phyloP scores from a whole-genome alignment of 2,797 vertebrate species.

The Setipinna tenuifilis region DNA sequence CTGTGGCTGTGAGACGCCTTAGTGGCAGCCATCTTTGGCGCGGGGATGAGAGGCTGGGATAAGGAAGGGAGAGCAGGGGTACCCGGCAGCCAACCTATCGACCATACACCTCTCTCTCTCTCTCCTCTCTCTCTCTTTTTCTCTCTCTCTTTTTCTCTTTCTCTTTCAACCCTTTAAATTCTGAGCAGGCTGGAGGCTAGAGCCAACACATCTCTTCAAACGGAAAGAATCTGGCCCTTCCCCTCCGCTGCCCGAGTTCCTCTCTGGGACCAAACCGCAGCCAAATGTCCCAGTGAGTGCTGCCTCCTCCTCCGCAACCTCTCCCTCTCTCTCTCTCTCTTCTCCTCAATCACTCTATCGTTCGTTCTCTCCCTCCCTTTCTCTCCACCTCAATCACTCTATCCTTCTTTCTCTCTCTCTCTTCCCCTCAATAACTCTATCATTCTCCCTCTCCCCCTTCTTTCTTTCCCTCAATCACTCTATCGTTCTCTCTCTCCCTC shows the following conservation, averaged over 20 bases:
- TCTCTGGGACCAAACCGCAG: constrained; percentile 29
- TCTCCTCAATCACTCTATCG: not conserved
- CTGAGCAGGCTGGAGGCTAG: not conserved
- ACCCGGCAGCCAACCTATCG: not conserved
- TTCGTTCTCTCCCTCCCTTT: not conserved
- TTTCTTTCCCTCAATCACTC: not conserved
- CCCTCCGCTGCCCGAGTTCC: constrained; percentile 58
- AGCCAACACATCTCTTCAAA: constrained; percentile 45
- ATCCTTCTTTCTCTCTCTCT: not conserved
- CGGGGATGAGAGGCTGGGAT: not conserved
- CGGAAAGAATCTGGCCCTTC: constrained; percentile 76
- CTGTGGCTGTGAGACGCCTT: not conserved
- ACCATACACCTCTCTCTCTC: not conserved
- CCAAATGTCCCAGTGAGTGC: constrained; percentile 16
- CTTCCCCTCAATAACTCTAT: constrained; percentile 35
- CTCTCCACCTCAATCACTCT: not conserved
- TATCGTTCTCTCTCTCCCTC: not conserved
- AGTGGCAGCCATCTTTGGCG: not conserved
- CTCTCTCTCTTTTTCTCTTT: not conserved
- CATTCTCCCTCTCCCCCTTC: constrained; percentile 55
- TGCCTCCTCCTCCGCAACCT: not conserved
- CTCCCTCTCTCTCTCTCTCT: not conserved
- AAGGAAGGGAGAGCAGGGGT: not conserved
- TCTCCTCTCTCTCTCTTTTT: no score
- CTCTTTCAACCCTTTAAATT: constrained; percentile 19